phyloP scores from a whole-genome alignment of 2,113 vertebrate genomes.

The Ctenomys sociabilis region DNA sequence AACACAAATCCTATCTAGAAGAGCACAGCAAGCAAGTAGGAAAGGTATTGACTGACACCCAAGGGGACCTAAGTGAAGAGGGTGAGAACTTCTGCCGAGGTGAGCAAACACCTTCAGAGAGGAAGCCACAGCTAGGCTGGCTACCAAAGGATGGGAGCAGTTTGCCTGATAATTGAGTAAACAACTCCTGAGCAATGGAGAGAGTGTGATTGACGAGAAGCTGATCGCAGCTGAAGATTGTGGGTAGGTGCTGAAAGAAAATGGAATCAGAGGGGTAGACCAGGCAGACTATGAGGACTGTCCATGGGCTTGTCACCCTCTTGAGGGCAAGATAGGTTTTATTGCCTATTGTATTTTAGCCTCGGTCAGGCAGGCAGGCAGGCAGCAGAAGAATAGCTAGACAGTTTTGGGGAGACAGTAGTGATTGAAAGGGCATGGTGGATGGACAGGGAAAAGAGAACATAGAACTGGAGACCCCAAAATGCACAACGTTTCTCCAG shows the following conservation, averaged over 20 bases:
- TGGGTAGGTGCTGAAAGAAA: not conserved
- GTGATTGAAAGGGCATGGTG: too few species aligned
- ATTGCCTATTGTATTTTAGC: not conserved
- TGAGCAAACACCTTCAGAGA: not conserved
- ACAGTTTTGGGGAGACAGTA: not conserved
- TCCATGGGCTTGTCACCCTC: not conserved
- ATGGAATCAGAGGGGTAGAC: not conserved
- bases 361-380: not conserved
- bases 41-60: not conserved
- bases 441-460: not conserved
- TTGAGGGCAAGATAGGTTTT: not conserved
- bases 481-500: not conserved
- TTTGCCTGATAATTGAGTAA: not conserved
- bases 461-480: too few species aligned
- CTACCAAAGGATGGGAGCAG: not conserved
- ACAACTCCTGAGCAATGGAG: not conserved
- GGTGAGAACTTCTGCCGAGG: not conserved
- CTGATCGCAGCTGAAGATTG: not conserved
- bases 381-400: not conserved
- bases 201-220: not conserved
- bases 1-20: not conserved
- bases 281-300: not conserved
- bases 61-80: not conserved
- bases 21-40: not conserved
- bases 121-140: not conserved